A percentile compares a stretch with the other conserved stretches of the same genome.
phyloP scores from a whole-genome alignment of 2,797 vertebrate species.

The Sebastes taczanowskii region DNA sequence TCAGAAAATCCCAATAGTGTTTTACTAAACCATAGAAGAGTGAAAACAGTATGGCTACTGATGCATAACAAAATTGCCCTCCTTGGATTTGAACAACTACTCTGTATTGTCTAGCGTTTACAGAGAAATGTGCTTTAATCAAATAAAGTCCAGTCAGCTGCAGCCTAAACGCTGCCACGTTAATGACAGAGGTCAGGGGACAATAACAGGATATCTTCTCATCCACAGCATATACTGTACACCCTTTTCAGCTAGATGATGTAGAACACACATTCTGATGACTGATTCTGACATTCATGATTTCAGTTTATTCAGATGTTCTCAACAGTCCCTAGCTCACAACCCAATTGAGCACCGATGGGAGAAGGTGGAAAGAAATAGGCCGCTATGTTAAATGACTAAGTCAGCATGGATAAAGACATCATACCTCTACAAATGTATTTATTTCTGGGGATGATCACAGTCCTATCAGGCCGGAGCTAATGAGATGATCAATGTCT shows the following conservation, averaged over 20 bases:
- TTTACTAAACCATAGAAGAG: neutral
- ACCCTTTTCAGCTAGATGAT: neutral
- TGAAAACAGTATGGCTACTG: neutral
- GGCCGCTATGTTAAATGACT: neutral
- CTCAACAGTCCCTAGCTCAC: neutral
- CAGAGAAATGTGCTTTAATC: conserved; percentile 1
- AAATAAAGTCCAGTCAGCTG: conserved; percentile 12
- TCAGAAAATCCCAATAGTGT: neutral
- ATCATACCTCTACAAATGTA: neutral
- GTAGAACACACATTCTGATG: no score
- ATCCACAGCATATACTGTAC: neutral
- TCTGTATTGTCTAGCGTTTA: neutral
- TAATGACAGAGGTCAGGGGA: neutral
- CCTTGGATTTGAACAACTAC: neutral
- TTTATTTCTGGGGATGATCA: neutral
- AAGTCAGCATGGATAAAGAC: neutral
- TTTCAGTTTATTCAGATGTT: neutral
- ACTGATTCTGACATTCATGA: no score
- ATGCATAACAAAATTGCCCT: neutral
- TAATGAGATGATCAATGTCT: neutral
- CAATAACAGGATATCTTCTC: neutral
- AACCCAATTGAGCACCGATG: neutral
- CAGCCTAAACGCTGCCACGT: neutral
- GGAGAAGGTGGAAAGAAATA: neutral
- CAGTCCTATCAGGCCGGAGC: neutral